Percentiles rank a stretch among this genome's conserved stretches.
These are phyloP conservation scores for Troglohyphantes excavatus DNA, from an alignment of 2,888 invertebrate species.

Conservation along the genomic window DNA sequence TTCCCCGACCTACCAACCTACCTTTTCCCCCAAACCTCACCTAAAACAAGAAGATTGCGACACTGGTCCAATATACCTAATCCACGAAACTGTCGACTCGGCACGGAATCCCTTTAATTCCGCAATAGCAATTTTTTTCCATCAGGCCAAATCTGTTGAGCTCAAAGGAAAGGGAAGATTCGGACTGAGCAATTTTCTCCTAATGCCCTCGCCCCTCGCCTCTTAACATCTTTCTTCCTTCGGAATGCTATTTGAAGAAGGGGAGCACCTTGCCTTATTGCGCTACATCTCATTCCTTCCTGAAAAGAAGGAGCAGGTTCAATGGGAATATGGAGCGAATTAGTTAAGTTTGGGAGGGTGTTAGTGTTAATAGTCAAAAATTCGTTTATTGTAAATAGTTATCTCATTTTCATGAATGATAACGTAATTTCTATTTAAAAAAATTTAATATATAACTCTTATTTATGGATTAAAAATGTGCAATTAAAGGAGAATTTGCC, in stretches of 20 bases:
- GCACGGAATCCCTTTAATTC: conserved; percentile 54
- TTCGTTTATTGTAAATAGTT: too few species aligned
- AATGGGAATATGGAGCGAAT: not conserved
- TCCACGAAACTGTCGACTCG: conserved; percentile 37
- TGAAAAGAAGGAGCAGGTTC: not conserved
- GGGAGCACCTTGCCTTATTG: not conserved
- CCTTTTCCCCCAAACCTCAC: not conserved
- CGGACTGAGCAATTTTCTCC: conserved; percentile 14
- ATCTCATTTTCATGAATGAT: too few species aligned
- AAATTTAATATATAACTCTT: too few species aligned
- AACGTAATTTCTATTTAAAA: too few species aligned
- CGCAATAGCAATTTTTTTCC: conserved; percentile 63
- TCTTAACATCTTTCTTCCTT: conserved; percentile 12
- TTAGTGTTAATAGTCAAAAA: too few species aligned
- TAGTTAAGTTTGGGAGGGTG: too few species aligned
- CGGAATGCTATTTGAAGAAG: not conserved
- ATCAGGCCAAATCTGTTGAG: conserved; percentile 63
- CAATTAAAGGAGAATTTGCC: too few species aligned
- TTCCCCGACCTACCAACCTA: too few species aligned
- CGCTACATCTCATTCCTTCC: not conserved
- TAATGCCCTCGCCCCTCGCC: not conserved
- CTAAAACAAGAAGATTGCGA: conserved; percentile 28
- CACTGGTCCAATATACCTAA: conserved; percentile 34
- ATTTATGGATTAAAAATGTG: too few species aligned
- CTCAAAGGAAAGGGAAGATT: conserved; percentile 19